phyloP scores from a whole-genome alignment of 2,113 vertebrate species.

The Syngnathoides biaculeatus region DNA sequence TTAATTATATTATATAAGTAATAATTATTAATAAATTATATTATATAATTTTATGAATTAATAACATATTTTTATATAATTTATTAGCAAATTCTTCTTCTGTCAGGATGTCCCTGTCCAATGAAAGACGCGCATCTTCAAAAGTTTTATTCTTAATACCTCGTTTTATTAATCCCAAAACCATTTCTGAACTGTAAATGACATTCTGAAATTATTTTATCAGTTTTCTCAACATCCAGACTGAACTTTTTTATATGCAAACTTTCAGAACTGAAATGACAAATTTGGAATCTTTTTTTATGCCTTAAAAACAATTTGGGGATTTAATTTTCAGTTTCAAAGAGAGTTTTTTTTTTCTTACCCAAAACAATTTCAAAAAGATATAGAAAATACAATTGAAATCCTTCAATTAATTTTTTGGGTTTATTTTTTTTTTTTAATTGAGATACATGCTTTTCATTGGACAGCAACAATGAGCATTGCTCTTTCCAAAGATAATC shows the following conservation, averaged over 20 bases:
- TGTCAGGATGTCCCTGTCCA: background rate
- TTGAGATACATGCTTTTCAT: background rate
- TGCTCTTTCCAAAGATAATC: background rate
- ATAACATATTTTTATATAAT: background rate
- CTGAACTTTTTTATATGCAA: too few relatives aligned
- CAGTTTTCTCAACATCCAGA: background rate
- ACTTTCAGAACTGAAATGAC: too few relatives aligned
- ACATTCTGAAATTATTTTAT: background rate
- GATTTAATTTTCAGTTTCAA: background rate
- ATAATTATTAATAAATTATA: too few relatives aligned
- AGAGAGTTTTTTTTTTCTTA: background rate
- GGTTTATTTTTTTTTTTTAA: background rate
- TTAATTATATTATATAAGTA: too few relatives aligned
- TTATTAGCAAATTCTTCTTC: background rate
- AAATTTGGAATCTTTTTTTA: background rate
- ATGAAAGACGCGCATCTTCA: background rate
- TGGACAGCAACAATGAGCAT: too few relatives aligned
- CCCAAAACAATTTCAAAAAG: background rate
- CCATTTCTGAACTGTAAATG: background rate
- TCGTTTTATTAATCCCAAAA: background rate
- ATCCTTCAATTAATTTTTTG: background rate
- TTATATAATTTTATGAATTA: too few relatives aligned
- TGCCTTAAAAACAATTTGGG: background rate
- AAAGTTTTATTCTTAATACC: background rate
- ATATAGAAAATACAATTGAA: background rate